Evolutionary conservation across 1,140 invertebrate species (phyloP), one percentile per base, ranked within the genome.

Genomic region (Drosophila saltans): DNA sequence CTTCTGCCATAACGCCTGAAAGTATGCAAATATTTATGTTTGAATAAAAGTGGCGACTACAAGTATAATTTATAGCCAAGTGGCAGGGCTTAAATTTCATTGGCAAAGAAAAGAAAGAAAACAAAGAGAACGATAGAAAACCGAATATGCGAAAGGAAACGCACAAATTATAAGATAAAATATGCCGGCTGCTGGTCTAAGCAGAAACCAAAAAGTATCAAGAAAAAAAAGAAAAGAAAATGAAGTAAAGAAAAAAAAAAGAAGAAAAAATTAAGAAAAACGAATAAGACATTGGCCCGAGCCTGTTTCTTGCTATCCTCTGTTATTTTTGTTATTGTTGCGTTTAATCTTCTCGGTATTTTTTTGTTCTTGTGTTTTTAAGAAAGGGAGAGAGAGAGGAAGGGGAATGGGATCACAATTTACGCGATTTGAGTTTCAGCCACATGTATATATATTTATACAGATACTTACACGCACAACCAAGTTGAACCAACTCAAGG

Each of bases 101-200:
- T 78, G 69, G 69, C 61, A 10, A 71, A 60, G 62, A 61, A 59
- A 69, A 28, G 26, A 41, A 66, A 63, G 30, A 52, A 36, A 43
- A 39, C 10, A 48, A 36, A 66, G 6, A 55, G 59, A 72, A 72
- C 45, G 45, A 48, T 45, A n/a, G 43, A 16, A 48, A 48, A 48
- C 45, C 6, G 8, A 48, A 48, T 21, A 24, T 26, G 21, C 45
- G 8, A 52, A 68, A 57, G 30, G 45, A 65, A 74, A 72, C 43
- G 64, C 64, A 75, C 82, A 72, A 86, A 82, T 85, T 86, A 81
- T 79, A 78, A 80, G 73, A 84, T 80, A 84, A 81, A 78, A 89
- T 74, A 69, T 61, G 75, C 80, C 70, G 48, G 76, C 63, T 83
- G 81, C 84, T 43, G 73, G 45, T 72, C 74, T 75, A 78, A 81